Conservation (phyloP, 2,797 vertebrate species). For the Xiphorhynchus erythropygius region DNA sequence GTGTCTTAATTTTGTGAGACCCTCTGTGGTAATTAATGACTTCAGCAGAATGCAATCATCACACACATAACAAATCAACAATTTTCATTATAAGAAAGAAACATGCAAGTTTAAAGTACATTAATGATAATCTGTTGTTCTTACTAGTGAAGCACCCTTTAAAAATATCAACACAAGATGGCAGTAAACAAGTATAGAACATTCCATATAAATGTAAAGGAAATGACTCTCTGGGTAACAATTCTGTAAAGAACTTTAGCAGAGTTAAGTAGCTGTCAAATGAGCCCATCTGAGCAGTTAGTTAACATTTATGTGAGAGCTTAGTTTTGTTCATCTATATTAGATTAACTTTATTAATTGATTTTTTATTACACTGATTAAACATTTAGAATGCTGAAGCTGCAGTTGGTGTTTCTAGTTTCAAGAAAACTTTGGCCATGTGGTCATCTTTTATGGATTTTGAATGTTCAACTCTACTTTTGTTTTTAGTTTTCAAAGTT, state of each 20-base stretch:
- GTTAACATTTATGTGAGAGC: slow-evolving; percentile 9
- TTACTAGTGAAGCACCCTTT: slow-evolving; percentile 21
- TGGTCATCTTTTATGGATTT: background rate
- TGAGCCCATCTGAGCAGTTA: background rate
- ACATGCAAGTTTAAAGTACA: rapidly evolving
- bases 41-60: background rate
- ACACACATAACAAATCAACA: background rate
- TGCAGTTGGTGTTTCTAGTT: slow-evolving; percentile 1
- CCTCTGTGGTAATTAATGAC: background rate
- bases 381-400: slow-evolving; percentile 34
- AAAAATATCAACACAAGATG: slow-evolving; percentile 74
- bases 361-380: background rate
- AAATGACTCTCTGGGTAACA: background rate
- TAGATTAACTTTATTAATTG: slow-evolving; percentile 42
- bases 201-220: background rate
- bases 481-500: slow-evolving; percentile 76
- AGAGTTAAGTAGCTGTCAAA: slow-evolving; percentile 15
- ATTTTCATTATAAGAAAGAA: background rate
- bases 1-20: background rate
- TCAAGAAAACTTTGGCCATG: background rate
- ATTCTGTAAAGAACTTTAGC: background rate
- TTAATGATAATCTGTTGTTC: background rate
- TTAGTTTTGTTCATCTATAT: slow-evolving; percentile 6
- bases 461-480: slow-evolving; percentile 13
- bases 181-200: slow-evolving; percentile 75